Conservation (phyloP, 1,140 invertebrate genomes). For the Centruroides sculpturatus region DNA sequence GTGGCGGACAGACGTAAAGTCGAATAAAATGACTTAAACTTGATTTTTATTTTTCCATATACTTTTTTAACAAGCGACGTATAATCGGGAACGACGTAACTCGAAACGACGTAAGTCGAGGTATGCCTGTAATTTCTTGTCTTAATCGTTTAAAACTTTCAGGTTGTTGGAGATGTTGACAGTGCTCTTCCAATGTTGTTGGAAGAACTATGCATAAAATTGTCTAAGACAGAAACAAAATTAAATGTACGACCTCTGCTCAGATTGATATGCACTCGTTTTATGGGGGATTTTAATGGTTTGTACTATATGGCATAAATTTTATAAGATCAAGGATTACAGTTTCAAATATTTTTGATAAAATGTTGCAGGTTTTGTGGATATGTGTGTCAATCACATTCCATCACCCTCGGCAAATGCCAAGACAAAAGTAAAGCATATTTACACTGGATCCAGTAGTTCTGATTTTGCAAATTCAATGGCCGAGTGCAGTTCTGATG, state of each 20-base stretch:
- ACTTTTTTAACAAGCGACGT: too few species aligned
- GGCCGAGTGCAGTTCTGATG: slow-evolving; percentile 80
- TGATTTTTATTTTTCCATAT: too few species aligned
- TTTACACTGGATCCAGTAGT: slow-evolving; percentile 79
- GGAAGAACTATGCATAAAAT: slow-evolving; percentile 78
- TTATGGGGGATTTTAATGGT: slow-evolving; percentile 81
- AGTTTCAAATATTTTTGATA: not conserved
- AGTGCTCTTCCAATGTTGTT: slow-evolving; percentile 65
- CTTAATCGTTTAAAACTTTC: not conserved
- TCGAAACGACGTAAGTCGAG: too few species aligned
- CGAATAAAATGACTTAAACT: too few species aligned
- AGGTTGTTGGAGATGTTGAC: slow-evolving; percentile 96
- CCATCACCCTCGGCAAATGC: slow-evolving; percentile 84
- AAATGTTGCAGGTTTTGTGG: slow-evolving; percentile 63
- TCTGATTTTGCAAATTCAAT: slow-evolving; percentile 71
- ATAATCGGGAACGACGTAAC: too few species aligned
- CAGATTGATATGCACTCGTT: slow-evolving; percentile 76
- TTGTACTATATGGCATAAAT: not conserved
- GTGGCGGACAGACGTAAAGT: too few species aligned
- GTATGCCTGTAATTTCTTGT: too few species aligned
- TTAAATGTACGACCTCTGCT: slow-evolving; percentile 91
- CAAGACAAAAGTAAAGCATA: slow-evolving; percentile 71
- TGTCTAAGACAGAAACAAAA: slow-evolving; percentile 90
- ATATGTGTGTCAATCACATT: slow-evolving; percentile 91
- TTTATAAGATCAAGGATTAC: not conserved